These are phyloP conservation scores for Eptatretus atami DNA, from an alignment of 2,797 vertebrate species.

Conservation along the genomic window DNA sequence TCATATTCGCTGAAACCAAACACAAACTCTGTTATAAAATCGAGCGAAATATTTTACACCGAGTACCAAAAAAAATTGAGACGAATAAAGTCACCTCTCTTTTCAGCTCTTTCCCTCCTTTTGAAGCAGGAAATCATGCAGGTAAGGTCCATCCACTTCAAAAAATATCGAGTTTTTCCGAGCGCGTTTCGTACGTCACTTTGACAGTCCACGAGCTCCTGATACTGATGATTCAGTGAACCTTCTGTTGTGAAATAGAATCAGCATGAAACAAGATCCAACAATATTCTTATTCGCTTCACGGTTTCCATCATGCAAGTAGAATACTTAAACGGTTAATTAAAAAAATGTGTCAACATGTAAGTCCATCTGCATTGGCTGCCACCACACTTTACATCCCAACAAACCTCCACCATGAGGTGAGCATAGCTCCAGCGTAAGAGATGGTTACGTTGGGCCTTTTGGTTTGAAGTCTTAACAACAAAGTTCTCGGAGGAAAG, in stretches of 20 bases:
- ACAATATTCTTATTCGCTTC: too few species aligned
- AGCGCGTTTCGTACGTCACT: constrained; percentile 31
- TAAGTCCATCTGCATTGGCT: too few species aligned
- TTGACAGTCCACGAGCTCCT: constrained; percentile 49
- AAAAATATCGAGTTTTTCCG: constrained; percentile 97
- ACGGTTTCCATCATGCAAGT: too few species aligned
- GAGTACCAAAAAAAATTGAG: too few species aligned
- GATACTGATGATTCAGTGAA: constrained; percentile 94
- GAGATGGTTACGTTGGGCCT: constrained; percentile 83
- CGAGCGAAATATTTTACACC: too few species aligned
- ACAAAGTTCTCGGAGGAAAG: constrained; percentile 89
- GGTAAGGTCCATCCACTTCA: constrained; percentile 80
- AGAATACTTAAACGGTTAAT: too few species aligned
- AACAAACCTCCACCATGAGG: constrained; percentile 58
- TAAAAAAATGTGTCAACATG: too few species aligned
- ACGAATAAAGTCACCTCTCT: constrained; percentile 31
- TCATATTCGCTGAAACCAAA: too few species aligned
- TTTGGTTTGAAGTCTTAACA: constrained; percentile 47
- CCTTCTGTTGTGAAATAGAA: constrained; percentile 20
- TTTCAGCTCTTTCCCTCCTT: constrained; percentile 92
- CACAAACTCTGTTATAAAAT: too few species aligned
- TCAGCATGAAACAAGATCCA: too few species aligned
- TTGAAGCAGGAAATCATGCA: constrained; percentile 96
- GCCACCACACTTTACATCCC: neutral
- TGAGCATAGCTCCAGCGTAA: constrained; percentile 86